phyloP scores from a whole-genome alignment of 2,888 invertebrate species.

The Hedychridium roseum region DNA sequence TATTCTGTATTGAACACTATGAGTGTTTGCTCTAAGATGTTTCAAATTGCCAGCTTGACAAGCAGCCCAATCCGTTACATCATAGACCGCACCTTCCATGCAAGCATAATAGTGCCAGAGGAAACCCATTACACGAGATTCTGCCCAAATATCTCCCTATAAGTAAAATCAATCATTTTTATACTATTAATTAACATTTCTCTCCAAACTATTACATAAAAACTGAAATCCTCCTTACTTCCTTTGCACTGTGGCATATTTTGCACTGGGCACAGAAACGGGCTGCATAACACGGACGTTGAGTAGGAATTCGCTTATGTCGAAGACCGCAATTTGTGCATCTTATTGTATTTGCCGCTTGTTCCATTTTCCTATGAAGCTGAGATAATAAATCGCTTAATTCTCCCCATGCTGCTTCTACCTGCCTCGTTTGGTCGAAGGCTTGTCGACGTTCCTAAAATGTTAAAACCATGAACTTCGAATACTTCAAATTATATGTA shows the following conservation, averaged over 20 bases:
- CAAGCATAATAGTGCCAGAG: constrained; percentile 95
- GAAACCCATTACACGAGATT: constrained; percentile 86
- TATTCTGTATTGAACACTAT: constrained; percentile 89
- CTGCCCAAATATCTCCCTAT: constrained; percentile 96
- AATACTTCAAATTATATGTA: too few species aligned
- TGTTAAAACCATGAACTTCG: too few species aligned
- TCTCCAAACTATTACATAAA: background rate
- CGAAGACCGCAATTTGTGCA: constrained; percentile 94
- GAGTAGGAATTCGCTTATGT: constrained; percentile 86
- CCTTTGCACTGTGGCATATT: constrained; percentile 88
- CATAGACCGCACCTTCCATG: constrained; percentile 95
- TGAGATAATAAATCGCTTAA: constrained; percentile 87
- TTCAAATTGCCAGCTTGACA: constrained; percentile 84
- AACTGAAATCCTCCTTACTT: constrained; percentile 66
- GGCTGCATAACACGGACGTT: constrained; percentile 90
- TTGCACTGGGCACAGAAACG: constrained; percentile 90
- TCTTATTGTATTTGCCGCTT: constrained; percentile 91
- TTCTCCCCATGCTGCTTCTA: constrained; percentile 89
- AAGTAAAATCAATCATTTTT: constrained; percentile 7
- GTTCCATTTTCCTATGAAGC: constrained; percentile 92
- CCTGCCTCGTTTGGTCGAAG: constrained; percentile 78
- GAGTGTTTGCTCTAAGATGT: constrained; percentile 89
- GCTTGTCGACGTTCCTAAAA: constrained; percentile 76
- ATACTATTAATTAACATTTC: constrained; percentile 2
- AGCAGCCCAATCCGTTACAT: constrained; percentile 97